These are phyloP conservation scores for Thamnophis sirtalis DNA, from an alignment of 2,113 vertebrate genomes.

Conservation along the genomic window DNA sequence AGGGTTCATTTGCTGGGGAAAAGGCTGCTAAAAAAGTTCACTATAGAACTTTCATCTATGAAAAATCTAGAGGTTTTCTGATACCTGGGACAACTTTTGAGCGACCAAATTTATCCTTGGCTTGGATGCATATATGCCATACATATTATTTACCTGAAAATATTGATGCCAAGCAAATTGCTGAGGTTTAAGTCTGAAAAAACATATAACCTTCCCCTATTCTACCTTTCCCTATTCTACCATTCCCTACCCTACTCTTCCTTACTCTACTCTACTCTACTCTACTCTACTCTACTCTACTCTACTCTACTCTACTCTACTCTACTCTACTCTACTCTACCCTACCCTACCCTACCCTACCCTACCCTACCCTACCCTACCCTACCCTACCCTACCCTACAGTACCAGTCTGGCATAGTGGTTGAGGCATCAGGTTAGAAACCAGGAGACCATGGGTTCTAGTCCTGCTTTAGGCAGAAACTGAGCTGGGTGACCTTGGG, in stretches of 20 bases:
- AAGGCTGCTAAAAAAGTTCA: not conserved
- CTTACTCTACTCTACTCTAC: rapidly evolving
- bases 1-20: not conserved
- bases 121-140: not conserved
- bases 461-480: not conserved
- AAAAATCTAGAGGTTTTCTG: not conserved
- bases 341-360: not conserved
- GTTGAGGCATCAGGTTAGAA: not conserved
- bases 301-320: too few species aligned
- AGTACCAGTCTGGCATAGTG: not conserved
- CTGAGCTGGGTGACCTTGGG: not conserved
- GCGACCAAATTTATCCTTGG: not conserved
- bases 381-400: not conserved
- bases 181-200: not conserved
- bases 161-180: not conserved
- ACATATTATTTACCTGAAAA: not conserved
- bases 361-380: not conserved
- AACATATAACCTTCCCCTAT: not conserved
- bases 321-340: not conserved
- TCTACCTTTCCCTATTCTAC: not conserved
- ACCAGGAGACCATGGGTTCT: not conserved
- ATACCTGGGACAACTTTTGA: not conserved
- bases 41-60: not conserved
- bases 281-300: too few species aligned
- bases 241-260: rapidly evolving